A percentile compares a stretch with the other conserved stretches of the same genome.
Conservation (phyloP, 2,797 vertebrate species). For the Myotis myotis region DNA sequence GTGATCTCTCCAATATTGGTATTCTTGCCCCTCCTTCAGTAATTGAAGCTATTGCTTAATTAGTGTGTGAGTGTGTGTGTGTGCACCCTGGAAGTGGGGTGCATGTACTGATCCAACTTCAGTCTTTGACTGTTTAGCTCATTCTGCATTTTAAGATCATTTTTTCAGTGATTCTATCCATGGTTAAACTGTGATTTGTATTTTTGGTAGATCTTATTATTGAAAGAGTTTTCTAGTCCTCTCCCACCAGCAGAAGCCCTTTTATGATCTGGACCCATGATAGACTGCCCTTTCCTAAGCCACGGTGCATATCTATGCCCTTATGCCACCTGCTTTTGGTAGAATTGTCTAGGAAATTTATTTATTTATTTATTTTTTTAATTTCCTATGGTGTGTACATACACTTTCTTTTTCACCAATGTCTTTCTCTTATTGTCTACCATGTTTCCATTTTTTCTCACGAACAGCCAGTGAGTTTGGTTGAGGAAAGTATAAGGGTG, state of each 20-base stretch:
- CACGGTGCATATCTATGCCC: rapidly evolving
- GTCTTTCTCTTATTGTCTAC: background rate
- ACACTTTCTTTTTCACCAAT: background rate
- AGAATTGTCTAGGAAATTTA: background rate
- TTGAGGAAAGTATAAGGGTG: background rate
- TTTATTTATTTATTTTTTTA: background rate
- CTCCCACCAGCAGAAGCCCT: background rate
- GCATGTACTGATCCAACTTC: background rate
- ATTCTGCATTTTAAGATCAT: background rate
- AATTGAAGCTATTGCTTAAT: background rate
- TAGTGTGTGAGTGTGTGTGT: background rate
- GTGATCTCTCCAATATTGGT: background rate
- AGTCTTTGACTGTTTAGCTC: background rate
- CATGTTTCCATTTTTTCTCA: background rate
- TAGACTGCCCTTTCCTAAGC: background rate
- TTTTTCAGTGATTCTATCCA: background rate
- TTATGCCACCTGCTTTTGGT: background rate
- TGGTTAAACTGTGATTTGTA: background rate
- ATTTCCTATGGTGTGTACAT: background rate
- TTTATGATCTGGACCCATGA: background rate
- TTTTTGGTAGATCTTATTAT: background rate
- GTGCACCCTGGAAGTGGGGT: too few species aligned
- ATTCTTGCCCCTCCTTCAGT: background rate
- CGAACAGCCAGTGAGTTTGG: background rate
- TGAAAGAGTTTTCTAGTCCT: background rate